Evolutionary conservation across 2,797 vertebrate species (phyloP).

Genomic region (Poeciliopsis infans): DNA sequence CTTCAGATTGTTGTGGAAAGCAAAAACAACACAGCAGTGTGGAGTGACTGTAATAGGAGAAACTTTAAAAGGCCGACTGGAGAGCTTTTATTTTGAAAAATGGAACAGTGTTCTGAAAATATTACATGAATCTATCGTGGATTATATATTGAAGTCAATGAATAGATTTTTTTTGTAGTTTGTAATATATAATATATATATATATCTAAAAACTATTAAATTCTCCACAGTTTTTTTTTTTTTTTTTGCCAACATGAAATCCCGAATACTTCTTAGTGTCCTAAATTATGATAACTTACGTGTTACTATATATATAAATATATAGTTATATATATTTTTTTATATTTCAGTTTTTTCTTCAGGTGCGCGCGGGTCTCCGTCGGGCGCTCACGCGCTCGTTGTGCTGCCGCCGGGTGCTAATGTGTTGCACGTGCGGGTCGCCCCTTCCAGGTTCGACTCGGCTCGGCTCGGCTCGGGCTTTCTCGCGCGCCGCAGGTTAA

Average conservation of each 20-base stretch:
- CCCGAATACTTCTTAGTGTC: too few relatives aligned
- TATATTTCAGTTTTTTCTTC: too few relatives aligned
- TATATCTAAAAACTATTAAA: too few relatives aligned
- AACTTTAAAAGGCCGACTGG: neutral
- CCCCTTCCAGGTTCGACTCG: neutral
- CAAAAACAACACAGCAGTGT: neutral
- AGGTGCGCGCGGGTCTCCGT: neutral
- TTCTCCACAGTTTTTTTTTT: too few relatives aligned
- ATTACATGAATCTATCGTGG: neutral
- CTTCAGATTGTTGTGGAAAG: neutral
- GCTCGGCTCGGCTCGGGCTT: conserved; percentile 37
- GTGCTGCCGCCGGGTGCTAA: conserved; percentile 70
- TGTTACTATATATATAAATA: too few relatives aligned
- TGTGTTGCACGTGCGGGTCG: conserved; percentile 72
- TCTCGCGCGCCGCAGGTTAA: conserved; percentile 42
- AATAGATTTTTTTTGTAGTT: neutral
- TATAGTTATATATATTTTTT: too few relatives aligned
- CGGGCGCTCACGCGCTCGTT: conserved; percentile 15
- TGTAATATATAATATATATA: neutral
- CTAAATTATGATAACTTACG: too few relatives aligned
- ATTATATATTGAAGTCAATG: neutral
- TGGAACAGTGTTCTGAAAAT: neutral
- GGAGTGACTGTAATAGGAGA: neutral
- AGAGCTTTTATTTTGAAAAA: neutral
- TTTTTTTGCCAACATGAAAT: too few relatives aligned